Evolutionary conservation across 2,113 vertebrate species (phyloP).

Genomic region (human (Homo sapiens)): DNA sequence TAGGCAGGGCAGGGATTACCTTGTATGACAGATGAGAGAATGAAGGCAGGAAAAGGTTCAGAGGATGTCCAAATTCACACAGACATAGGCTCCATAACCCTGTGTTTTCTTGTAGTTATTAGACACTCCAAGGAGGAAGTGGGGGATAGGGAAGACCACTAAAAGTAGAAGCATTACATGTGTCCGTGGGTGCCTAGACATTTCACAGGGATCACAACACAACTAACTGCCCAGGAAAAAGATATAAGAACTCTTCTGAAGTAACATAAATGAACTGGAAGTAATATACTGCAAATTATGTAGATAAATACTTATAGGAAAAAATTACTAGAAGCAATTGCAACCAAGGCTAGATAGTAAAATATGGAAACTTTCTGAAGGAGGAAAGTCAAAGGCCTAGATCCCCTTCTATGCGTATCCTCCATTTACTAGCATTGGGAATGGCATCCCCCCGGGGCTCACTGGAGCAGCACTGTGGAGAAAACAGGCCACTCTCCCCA

Average conservation of each 20-base stretch:
- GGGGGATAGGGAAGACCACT: not conserved
- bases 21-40: not conserved
- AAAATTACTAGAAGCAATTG: constrained; percentile 15
- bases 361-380: not conserved
- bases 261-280: constrained; percentile 29
- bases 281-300: not conserved
- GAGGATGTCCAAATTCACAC: not conserved
- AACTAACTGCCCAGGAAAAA: constrained; percentile 37
- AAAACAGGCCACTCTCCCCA: not conserved
- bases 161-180: not conserved
- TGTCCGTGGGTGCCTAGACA: not conserved
- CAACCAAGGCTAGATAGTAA: not conserved
- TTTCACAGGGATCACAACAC: not conserved
- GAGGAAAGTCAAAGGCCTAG: not conserved
- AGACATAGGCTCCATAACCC: not conserved
- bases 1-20: not conserved
- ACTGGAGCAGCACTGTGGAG: not conserved
- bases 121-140: not conserved
- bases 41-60: not conserved
- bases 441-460: not conserved
- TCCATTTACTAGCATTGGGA: not conserved
- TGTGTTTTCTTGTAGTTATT: not conserved
- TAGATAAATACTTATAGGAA: not conserved
- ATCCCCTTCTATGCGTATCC: not conserved
- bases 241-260: not conserved